These are phyloP conservation scores for Asarcornis scutulata DNA, from an alignment of 2,113 vertebrate genomes.

Conservation along the genomic window DNA sequence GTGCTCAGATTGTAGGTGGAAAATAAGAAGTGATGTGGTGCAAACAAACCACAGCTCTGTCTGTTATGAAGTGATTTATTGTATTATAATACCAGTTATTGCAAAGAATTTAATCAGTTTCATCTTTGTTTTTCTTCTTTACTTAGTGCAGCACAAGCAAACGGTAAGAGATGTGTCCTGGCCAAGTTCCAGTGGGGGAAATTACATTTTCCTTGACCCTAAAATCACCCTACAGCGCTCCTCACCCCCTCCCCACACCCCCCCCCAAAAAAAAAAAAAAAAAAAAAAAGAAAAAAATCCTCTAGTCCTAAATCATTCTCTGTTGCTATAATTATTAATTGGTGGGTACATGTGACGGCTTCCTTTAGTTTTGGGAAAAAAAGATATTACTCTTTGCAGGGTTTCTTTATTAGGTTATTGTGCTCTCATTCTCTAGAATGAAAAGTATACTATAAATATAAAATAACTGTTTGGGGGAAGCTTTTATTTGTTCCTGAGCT, in stretches of 20 bases:
- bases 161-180: background rate
- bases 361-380: background rate
- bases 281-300: background rate
- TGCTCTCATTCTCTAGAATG: background rate
- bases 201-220: constrained; percentile 12
- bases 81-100: background rate
- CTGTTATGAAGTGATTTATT: constrained; percentile 13
- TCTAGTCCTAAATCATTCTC: background rate
- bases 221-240: background rate
- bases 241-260: too few species aligned
- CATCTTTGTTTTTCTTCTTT: background rate
- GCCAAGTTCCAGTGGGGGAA: background rate
- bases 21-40: background rate
- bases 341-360: background rate
- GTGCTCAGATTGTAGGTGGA: background rate
- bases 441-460: background rate
- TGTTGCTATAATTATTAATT: background rate
- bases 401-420: background rate
- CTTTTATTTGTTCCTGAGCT: background rate
- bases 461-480: background rate
- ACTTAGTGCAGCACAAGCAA: background rate
- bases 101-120: background rate
- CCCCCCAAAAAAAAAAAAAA: too few species aligned
- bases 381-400: background rate
- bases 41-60: background rate